A percentile compares a stretch with the other conserved stretches of the same genome.
These are phyloP conservation scores for Bombus huntii DNA, from an alignment of 1,140 invertebrate species.

Conservation along the genomic window DNA sequence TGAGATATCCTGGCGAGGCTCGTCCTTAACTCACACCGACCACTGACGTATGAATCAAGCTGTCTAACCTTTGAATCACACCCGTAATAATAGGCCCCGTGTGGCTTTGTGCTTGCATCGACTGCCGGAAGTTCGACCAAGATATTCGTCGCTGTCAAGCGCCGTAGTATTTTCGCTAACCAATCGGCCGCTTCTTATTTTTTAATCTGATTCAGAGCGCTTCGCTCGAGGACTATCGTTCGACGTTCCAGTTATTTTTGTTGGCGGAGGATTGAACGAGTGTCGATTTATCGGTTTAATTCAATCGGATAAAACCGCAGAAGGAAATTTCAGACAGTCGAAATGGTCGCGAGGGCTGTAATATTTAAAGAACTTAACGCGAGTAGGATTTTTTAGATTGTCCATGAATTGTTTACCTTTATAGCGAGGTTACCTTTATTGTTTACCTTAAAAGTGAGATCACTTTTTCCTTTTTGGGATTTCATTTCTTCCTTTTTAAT, in stretches of 20 bases:
- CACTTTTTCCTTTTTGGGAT: background rate
- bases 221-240: background rate
- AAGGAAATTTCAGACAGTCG: background rate
- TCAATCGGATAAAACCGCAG: background rate
- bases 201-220: too few relatives aligned
- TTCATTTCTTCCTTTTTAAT: background rate
- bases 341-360: background rate
- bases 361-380: background rate
- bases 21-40: conserved; percentile 62
- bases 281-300: background rate
- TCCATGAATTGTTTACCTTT: too few relatives aligned
- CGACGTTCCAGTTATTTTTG: background rate
- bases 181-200: background rate
- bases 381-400: background rate
- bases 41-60: conserved; percentile 31
- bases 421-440: too few relatives aligned
- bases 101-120: conserved; percentile 5
- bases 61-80: conserved; percentile 32
- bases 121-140: background rate
- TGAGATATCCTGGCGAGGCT: conserved; percentile 22
- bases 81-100: conserved; percentile 1
- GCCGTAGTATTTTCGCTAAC: background rate
- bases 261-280: too few relatives aligned
- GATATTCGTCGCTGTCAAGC: background rate
- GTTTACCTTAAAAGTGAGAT: too few relatives aligned